Evolutionary conservation across 2,113 vertebrate species (phyloP).

Genomic region (Malurus cyaneus): DNA sequence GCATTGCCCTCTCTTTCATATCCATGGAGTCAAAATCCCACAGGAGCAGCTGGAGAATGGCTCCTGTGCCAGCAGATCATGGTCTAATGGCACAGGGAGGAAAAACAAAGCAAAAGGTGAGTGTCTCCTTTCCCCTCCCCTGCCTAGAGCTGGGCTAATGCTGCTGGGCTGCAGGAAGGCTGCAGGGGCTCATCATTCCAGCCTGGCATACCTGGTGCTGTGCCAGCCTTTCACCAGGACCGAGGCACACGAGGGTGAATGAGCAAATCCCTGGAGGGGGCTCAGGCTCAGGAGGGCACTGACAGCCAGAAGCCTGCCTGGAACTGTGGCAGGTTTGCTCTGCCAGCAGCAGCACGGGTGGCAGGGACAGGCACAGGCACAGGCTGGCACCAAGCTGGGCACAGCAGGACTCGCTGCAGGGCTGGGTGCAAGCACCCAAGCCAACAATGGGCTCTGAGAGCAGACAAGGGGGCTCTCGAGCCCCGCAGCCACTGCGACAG

Average conservation of each 20-base stretch:
- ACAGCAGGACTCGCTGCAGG: background rate
- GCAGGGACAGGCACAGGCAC: background rate
- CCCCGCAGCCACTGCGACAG: background rate
- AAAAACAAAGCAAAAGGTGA: background rate
- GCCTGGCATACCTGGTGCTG: background rate
- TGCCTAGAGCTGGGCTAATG: background rate
- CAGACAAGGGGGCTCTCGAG: background rate
- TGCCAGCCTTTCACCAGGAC: background rate
- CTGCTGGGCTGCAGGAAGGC: background rate
- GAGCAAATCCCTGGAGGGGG: background rate
- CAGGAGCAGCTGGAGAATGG: background rate
- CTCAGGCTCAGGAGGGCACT: background rate
- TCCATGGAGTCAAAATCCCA: background rate
- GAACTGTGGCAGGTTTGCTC: background rate
- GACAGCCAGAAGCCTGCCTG: background rate
- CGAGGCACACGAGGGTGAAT: background rate
- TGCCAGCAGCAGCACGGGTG: fast-evolving
- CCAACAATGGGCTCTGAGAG: background rate
- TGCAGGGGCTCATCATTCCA: background rate
- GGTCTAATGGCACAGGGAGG: background rate
- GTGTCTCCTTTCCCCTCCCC: background rate
- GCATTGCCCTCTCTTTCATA: fast-evolving
- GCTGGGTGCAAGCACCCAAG: background rate
- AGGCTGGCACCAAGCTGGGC: background rate
- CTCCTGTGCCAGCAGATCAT: background rate